phyloP scores from a whole-genome alignment of 2,113 vertebrate genomes.

The Arvicanthis niloticus region DNA sequence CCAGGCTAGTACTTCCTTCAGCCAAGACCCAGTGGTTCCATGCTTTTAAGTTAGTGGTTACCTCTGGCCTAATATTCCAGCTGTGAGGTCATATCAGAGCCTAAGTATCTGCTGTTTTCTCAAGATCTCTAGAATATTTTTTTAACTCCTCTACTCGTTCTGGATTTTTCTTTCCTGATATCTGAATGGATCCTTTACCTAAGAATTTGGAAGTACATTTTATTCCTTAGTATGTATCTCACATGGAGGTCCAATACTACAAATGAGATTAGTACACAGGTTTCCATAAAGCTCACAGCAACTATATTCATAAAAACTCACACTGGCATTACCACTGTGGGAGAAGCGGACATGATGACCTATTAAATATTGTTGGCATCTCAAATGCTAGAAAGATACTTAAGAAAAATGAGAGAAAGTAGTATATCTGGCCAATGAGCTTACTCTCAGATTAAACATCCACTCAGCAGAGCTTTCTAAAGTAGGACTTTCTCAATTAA shows the following conservation, averaged over 20 bases:
- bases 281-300: not conserved
- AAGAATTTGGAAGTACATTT: constrained; percentile 24
- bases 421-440: not conserved
- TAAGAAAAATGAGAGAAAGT: not conserved
- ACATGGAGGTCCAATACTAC: constrained; percentile 38
- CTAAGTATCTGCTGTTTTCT: not conserved
- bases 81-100: not conserved
- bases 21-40: not conserved
- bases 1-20: not conserved
- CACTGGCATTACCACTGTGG: not conserved
- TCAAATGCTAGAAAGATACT: constrained; percentile 41
- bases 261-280: constrained; percentile 19
- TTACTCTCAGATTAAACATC: not conserved
- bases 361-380: constrained; percentile 42
- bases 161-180: not conserved
- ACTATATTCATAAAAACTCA: not conserved
- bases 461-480: not conserved
- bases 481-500: not conserved
- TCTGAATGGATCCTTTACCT: constrained; percentile 25
- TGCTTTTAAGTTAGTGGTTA: not conserved
- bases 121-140: constrained; percentile 12
- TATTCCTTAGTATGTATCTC: constrained; percentile 3
- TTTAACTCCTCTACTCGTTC: not conserved
- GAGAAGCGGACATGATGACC: constrained; percentile 46
- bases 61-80: not conserved